These are phyloP conservation scores for Rhyacophila brunnea DNA, from an alignment of 1,140 invertebrate genomes.

Conservation along the genomic window DNA sequence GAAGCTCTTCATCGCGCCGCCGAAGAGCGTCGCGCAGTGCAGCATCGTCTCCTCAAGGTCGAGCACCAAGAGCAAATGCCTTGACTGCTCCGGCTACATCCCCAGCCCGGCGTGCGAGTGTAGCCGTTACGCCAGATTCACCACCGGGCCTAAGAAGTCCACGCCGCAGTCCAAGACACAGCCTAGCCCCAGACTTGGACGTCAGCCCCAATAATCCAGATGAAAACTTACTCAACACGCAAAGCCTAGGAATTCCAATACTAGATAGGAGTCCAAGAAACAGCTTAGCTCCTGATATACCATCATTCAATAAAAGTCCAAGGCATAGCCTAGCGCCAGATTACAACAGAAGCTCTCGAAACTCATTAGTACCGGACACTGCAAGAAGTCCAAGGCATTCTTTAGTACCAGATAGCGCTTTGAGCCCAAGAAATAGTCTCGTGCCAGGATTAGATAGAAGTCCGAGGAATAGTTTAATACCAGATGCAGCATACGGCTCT, in stretches of 20 bases:
- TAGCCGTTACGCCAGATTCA: constrained; percentile 28
- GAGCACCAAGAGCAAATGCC: constrained; percentile 47
- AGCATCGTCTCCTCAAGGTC: constrained; percentile 60
- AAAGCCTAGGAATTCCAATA: constrained; percentile 44
- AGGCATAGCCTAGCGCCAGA: constrained; percentile 54
- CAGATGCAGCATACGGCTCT: constrained; percentile 53
- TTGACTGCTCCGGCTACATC: constrained; percentile 50
- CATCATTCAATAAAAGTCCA: constrained; percentile 44
- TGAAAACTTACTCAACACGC: constrained; percentile 2
- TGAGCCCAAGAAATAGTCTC: constrained; percentile 50
- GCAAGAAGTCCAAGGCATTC: constrained; percentile 58
- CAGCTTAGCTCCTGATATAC: constrained; percentile 58
- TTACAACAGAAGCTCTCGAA: constrained; percentile 60
- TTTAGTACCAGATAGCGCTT: constrained; percentile 55
- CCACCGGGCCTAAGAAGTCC: constrained; percentile 48
- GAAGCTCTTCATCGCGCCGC: constrained; percentile 66
- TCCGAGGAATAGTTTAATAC: constrained; percentile 61
- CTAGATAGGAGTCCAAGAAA: constrained; percentile 60
- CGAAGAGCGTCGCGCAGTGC: constrained; percentile 63
- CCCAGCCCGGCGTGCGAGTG: constrained; percentile 36
- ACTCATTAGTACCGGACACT: constrained; percentile 61
- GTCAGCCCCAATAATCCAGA: constrained; percentile 44
- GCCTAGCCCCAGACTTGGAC: constrained; percentile 48
- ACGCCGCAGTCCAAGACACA: constrained; percentile 49
- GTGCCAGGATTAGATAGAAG: constrained; percentile 51